Evolutionary conservation across 2,888 invertebrate genomes (phyloP), one percentile per base, ranked within the genome.

Genomic region (Drosophila anomalata): DNA sequence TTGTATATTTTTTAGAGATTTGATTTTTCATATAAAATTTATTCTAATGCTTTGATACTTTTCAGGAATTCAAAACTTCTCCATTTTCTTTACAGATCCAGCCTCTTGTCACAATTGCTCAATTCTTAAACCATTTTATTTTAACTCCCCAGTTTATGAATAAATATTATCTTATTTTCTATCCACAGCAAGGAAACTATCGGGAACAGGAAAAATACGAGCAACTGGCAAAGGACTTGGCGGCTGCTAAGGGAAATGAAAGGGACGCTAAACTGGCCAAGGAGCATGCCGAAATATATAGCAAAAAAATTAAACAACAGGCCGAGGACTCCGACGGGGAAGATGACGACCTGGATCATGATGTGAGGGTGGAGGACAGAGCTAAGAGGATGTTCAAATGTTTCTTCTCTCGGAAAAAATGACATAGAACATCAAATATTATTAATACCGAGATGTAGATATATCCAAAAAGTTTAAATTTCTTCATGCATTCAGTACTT

Each of bases 241-340:
- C 11, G 4, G 14, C 33, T 3, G 66, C 50, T 17, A 17, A 44
- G 3, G 48, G 41, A 0, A 14, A n/a, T 1, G 3, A 26, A 6
- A 29, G 20, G 1, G 63, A 63, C 9, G 42, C 47, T 12, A n/a
- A 58, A 0, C 6, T 22, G 8, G 63, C 63, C 26, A 41, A 47
- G n/a, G 14, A n/a, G 11, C 36, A 29, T n/a, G 69, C 60, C 1
- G 31, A 44, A 8, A 5, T 31, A 20, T 39, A 53, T 14, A n/a
- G 31, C 6, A n/a, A 63, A 12, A 36, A 26, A 4, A 63, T 69
- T 17, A 20, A 55, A 7, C 1, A 33, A 9, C 41, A 36, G 1
- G 31, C 55, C 11, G 56, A 56, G 20, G 11, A n/a, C 3, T 69
- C 69, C 5, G 69, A 69, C 17, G 63, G 63, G 3, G 50, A 57